Percentiles rank a stretch among this genome's conserved stretches.
Evolutionary conservation across 2,797 vertebrate species (phyloP).

Genomic region (Gymnoscopelus braueri): DNA sequence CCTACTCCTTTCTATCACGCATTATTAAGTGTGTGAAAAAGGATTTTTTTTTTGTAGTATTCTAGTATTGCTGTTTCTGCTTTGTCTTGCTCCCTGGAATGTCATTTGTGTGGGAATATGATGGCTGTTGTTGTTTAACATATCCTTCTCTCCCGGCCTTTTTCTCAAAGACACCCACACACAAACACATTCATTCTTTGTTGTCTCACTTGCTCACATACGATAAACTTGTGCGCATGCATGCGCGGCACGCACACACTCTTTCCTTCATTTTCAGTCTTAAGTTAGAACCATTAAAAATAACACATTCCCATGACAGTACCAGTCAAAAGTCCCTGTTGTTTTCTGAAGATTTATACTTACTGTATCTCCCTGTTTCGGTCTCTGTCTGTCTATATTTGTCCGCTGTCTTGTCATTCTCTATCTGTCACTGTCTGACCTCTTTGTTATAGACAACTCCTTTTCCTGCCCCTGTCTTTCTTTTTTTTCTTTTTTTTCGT

Average conservation of each 20-base stretch:
- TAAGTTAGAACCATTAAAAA: constrained; percentile 38
- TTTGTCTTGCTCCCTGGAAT: too few species aligned
- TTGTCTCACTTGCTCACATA: too few species aligned
- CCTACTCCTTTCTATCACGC: not conserved
- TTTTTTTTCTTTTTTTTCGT: not conserved
- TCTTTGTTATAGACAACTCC: not conserved
- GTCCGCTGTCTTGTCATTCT: constrained; percentile 11
- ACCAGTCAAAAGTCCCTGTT: constrained; percentile 2
- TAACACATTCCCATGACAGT: constrained; percentile 34
- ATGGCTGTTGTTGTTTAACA: not conserved
- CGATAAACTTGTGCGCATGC: too few species aligned
- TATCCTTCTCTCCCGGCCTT: too few species aligned
- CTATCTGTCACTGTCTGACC: constrained; percentile 2
- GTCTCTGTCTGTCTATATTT: not conserved
- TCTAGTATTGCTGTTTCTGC: too few species aligned
- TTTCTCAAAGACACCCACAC: not conserved
- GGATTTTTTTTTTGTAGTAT: too few species aligned
- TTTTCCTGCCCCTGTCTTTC: not conserved
- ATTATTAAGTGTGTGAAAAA: too few species aligned
- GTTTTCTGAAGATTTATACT: not conserved
- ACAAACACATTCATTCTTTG: too few species aligned
- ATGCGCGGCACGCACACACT: not conserved
- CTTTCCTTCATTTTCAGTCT: constrained; percentile 16
- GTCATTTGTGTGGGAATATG: too few species aligned
- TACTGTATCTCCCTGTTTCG: not conserved